Percentiles rank a stretch among this genome's conserved stretches.
phyloP scores from a whole-genome alignment of 1,140 invertebrate genomes.

The Anoplolepis gracilipes region DNA sequence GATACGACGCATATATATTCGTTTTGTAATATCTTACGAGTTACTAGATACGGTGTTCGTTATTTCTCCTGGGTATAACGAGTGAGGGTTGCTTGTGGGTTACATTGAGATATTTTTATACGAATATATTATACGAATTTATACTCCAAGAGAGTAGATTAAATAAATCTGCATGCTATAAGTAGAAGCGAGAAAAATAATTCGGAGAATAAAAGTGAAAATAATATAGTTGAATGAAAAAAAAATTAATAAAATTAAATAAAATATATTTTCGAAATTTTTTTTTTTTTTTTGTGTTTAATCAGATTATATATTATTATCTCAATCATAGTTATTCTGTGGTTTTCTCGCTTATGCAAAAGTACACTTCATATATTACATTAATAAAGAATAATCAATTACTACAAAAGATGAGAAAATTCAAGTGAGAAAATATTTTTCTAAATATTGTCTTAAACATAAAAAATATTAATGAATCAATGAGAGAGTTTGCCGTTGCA shows the following conservation, averaged over 20 bases:
- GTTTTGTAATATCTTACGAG: neutral
- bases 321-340: neutral
- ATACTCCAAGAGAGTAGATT: neutral
- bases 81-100: neutral
- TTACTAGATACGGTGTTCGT: neutral
- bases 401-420: neutral
- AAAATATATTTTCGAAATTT: too few species aligned
- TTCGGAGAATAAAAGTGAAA: neutral
- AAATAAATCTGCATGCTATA: neutral
- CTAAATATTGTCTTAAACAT: neutral
- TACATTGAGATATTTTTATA: conserved; percentile 5
- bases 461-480: neutral
- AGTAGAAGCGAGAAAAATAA: neutral
- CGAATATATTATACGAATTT: neutral
- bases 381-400: neutral
- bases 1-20: conserved; percentile 7
- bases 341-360: neutral
- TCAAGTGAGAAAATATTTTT: neutral
- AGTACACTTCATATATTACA: neutral
- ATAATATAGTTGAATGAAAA: neutral
- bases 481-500: neutral
- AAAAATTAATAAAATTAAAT: too few species aligned
- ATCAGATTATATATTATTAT: neutral
- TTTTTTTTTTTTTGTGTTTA: neutral
- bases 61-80: neutral